These are phyloP conservation scores for Dynastes hyllus DNA, from an alignment of 2,888 invertebrate species.

Conservation along the genomic window DNA sequence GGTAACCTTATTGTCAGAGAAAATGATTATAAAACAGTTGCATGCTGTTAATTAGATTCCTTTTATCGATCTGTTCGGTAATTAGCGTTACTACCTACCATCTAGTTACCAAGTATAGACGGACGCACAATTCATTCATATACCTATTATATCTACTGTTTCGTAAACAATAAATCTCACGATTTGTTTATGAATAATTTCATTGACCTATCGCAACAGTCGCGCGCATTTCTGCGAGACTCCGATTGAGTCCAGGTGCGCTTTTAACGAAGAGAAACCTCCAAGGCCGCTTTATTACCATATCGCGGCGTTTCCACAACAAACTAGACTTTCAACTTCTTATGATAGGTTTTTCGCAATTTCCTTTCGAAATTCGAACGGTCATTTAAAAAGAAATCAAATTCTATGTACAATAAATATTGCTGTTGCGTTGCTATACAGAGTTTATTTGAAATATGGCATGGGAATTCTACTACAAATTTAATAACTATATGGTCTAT, in stretches of 20 bases:
- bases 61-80: no score
- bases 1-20: no score
- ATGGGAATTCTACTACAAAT: no score
- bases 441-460: no score
- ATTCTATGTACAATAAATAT: no score
- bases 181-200: constrained; percentile 43
- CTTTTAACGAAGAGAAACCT: constrained; percentile 44
- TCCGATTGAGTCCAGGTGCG: neutral
- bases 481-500: no score
- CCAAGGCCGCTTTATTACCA: constrained; percentile 33
- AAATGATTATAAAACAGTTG: no score
- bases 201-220: constrained; percentile 43
- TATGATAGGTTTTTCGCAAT: neutral
- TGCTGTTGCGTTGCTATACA: no score
- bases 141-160: neutral
- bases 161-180: constrained; percentile 17
- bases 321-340: constrained; percentile 30
- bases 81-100: neutral
- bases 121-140: neutral
- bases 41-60: no score
- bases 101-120: neutral
- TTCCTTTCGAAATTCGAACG: neutral
- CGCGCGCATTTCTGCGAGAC: neutral
- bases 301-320: neutral
- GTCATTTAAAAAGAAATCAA: no score